phyloP scores from a whole-genome alignment of 2,797 vertebrate species.

The Gobionotothen gibberifrons region DNA sequence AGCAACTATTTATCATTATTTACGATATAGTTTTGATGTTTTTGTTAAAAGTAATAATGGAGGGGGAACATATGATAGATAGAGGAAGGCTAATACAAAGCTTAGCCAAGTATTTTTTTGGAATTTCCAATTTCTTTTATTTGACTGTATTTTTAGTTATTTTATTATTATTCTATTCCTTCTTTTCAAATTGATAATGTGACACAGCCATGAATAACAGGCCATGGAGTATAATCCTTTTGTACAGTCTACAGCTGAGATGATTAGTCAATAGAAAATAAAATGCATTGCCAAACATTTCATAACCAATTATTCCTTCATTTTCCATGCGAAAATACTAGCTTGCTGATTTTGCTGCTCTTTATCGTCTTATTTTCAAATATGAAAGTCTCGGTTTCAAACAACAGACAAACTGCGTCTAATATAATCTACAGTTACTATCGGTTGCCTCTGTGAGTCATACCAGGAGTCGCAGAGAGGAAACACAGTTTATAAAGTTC shows the following conservation, averaged over 20 bases:
- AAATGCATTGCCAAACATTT: not conserved
- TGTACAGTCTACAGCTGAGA: not conserved
- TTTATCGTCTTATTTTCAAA: too few species aligned
- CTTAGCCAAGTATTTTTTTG: not conserved
- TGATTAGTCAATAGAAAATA: not conserved
- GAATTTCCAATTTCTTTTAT: too few species aligned
- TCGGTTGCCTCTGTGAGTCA: conserved; percentile 51
- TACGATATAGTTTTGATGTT: too few species aligned
- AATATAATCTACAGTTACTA: conserved; percentile 44
- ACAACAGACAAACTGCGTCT: conserved; percentile 19
- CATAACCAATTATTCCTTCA: not conserved
- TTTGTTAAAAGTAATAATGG: too few species aligned
- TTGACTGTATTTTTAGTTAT: too few species aligned
- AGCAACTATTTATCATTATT: too few species aligned
- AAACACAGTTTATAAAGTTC: too few species aligned
- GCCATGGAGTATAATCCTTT: not conserved
- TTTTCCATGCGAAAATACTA: not conserved
- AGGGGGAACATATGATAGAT: too few species aligned
- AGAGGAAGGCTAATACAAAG: too few species aligned
- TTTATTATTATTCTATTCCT: not conserved
- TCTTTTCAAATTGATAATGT: conserved; percentile 3
- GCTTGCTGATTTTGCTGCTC: too few species aligned
- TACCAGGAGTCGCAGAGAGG: conserved; percentile 7
- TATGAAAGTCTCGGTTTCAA: conserved; percentile 13
- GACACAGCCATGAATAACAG: not conserved